These are phyloP conservation scores for Lindbergichthys nudifrons DNA, from an alignment of 2,797 vertebrate genomes.

Conservation along the genomic window DNA sequence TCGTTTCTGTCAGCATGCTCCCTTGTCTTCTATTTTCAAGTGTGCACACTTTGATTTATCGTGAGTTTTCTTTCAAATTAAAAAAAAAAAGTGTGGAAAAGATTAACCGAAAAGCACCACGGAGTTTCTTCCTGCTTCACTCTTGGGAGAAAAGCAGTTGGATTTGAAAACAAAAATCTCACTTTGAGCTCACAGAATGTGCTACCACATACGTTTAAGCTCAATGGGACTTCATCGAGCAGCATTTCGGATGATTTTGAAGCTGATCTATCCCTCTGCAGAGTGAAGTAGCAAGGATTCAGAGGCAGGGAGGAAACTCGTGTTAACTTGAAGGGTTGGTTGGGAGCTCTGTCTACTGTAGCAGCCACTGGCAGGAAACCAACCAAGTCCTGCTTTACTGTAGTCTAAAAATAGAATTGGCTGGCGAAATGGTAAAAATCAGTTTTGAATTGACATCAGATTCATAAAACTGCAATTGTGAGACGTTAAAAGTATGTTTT, in stretches of 20 bases:
- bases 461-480: background rate
- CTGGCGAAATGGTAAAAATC: background rate
- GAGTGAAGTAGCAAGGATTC: conserved; percentile 22
- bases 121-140: conserved; percentile 38
- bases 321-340: background rate
- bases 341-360: conserved; percentile 53
- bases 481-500: background rate
- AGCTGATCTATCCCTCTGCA: background rate
- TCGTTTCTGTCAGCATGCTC: conserved; percentile 5
- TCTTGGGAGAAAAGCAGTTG: background rate
- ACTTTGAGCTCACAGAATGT: background rate
- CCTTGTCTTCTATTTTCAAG: conserved; percentile 2
- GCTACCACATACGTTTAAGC: background rate
- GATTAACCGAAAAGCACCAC: conserved; percentile 22
- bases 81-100: background rate
- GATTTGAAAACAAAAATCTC: conserved; percentile 48
- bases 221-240: background rate
- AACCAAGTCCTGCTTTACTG: background rate
- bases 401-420: background rate
- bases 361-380: conserved; percentile 60
- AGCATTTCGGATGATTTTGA: background rate
- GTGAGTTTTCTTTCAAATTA: fast-evolving
- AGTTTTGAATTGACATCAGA: background rate
- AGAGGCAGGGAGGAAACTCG: background rate
- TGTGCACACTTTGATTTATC: conserved; percentile 30